Evolutionary conservation across 2,113 vertebrate species (phyloP).

Genomic region (Coreoperca whiteheadi): DNA sequence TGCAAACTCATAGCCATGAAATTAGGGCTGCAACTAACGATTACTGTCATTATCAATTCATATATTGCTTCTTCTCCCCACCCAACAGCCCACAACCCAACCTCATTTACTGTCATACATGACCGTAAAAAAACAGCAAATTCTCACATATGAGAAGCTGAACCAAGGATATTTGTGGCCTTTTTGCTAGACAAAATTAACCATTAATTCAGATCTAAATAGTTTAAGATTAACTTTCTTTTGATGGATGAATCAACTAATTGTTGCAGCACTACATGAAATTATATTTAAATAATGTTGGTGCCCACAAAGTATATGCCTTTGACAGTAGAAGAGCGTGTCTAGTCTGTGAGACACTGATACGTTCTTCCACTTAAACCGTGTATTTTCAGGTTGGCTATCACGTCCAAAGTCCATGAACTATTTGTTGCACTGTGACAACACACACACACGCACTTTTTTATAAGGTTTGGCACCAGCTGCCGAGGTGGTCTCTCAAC

Average conservation of each 20-base stretch:
- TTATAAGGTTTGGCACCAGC: conserved; percentile 61
- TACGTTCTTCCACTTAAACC: background rate
- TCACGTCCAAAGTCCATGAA: conserved; percentile 40
- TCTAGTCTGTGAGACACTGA: conserved; percentile 11
- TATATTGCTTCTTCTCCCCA: background rate
- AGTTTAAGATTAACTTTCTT: background rate
- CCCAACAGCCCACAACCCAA: background rate
- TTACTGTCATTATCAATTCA: background rate
- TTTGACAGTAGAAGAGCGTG: background rate
- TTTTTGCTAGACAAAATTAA: background rate
- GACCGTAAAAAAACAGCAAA: background rate
- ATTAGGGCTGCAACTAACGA: background rate
- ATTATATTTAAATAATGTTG: background rate
- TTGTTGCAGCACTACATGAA: background rate
- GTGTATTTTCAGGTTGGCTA: background rate
- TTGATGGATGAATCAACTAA: background rate
- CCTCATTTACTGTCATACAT: background rate
- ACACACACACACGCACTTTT: conserved; percentile 29
- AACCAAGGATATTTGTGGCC: background rate
- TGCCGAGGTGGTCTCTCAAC: conserved; percentile 73
- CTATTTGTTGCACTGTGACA: conserved; percentile 48
- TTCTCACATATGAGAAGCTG: background rate
- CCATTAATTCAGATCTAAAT: background rate
- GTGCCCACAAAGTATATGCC: background rate
- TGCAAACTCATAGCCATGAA: background rate